Base-by-base conservation (phyloP, 2,888 invertebrate species). In the Helobdella robusta region DNA sequence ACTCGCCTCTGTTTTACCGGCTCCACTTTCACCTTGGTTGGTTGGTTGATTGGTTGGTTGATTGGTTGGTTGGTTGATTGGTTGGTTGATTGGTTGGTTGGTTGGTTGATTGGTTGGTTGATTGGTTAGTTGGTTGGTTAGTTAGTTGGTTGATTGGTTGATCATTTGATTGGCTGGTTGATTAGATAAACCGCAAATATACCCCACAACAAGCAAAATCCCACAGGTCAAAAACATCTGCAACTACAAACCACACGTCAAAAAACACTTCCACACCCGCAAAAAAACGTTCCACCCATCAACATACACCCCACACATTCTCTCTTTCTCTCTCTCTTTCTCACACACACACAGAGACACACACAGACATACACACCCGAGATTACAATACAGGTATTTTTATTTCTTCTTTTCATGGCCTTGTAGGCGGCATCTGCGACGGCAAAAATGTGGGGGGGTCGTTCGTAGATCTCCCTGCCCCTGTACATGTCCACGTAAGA, bases 1-100 rank as follows among this genome's bases (percentile, higher is more conserved):
- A 67, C 94, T 94, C 0, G 97, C 94, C 80, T 98, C 97, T 5
- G 97, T 98, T 82, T 98, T 98, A 40, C 97, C 98, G 28, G 94
- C 87, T 1, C 98, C 98, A 0, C 93, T 94, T 81, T 98, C 97
- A 68, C 83, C 82, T 82, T 67, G n/a, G n/a, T n/a, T n/a, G n/a
- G n/a, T n/a, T n/a, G 23, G 20, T 52, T 20, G 20, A 52, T 52
- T 20, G 23, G 20, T 15, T 11, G 8, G 23, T 18, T 20, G 20
- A 52, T 52, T 20, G 20, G n/a, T 40, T n/a, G n/a, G n/a, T 40
- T n/a, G 18, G 30, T 56, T 18, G 18, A 56, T 56, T 30, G 18
- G 4, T 56, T 5, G 18, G 30, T 56, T 5, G 18, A 56, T 56
- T 5, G 18, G 6, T 56, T 30, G 18, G 30, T 56, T 5, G 18